phyloP scores from a whole-genome alignment of 2,113 vertebrate genomes.

The Eublepharis macularius region DNA sequence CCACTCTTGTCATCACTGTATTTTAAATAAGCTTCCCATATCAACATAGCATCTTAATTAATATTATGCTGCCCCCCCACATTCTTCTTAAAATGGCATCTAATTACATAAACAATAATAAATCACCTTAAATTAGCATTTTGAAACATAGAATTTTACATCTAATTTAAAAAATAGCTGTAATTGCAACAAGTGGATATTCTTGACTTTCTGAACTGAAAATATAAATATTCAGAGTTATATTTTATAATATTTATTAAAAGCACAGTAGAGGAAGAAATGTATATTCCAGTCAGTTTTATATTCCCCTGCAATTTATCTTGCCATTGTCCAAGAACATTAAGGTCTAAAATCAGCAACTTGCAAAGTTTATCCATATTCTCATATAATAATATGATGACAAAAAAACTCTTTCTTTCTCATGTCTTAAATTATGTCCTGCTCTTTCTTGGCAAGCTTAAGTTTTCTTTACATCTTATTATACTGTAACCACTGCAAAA shows the following conservation, averaged over 20 bases:
- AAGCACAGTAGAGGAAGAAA: neutral
- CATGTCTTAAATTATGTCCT: neutral
- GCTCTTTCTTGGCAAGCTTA: neutral
- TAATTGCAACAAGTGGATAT: slow-evolving; percentile 16
- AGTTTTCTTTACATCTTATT: neutral
- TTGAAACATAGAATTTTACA: slow-evolving; percentile 22
- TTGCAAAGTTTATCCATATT: slow-evolving; percentile 4
- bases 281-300: neutral
- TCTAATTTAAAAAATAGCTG: slow-evolving; percentile 24
- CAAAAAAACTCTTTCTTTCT: neutral
- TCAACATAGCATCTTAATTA: slow-evolving; percentile 15
- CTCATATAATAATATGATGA: neutral
- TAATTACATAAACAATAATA: slow-evolving; percentile 17
- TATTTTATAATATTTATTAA: slow-evolving; percentile 20
- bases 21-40: slow-evolving; percentile 17
- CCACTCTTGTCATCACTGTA: slow-evolving; percentile 18
- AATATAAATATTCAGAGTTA: slow-evolving; percentile 33
- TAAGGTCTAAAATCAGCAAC: slow-evolving; percentile 36
- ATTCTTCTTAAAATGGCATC: slow-evolving; percentile 8
- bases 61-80: neutral
- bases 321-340: slow-evolving; percentile 28
- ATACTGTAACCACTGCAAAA: neutral
- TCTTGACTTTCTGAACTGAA: slow-evolving; percentile 25
- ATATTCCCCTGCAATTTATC: slow-evolving; percentile 21
- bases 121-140: slow-evolving; percentile 24